These are phyloP conservation scores for Pangasianodon hypophthalmus DNA, from an alignment of 2,113 vertebrate genomes.

Conservation along the genomic window DNA sequence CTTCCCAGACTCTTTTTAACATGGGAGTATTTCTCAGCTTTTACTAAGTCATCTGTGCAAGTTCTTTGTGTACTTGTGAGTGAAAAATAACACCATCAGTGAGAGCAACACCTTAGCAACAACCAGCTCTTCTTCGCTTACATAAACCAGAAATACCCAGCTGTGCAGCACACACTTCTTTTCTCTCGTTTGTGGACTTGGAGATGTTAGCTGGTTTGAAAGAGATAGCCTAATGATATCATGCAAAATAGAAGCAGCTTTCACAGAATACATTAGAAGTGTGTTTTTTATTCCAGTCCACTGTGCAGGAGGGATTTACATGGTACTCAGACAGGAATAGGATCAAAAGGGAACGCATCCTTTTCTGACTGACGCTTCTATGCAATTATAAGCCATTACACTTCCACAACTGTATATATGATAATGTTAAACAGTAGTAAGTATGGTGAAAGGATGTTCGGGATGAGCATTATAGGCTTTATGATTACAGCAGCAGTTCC, in stretches of 20 bases:
- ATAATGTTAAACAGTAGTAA: not conserved
- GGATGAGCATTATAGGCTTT: not conserved
- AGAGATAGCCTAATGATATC: not conserved
- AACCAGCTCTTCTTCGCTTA: slow-evolving; percentile 11
- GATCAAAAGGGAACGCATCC: not conserved
- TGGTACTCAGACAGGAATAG: not conserved
- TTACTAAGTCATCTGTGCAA: slow-evolving; percentile 16
- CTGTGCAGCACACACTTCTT: not conserved
- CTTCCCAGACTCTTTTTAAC: slow-evolving; percentile 15
- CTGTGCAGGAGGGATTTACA: not conserved
- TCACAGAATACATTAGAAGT: not conserved
- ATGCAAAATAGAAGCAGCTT: not conserved
- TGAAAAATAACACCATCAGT: slow-evolving; percentile 27
- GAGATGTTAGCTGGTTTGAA: not conserved
- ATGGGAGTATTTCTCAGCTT: slow-evolving; percentile 22
- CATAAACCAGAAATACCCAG: slow-evolving; percentile 4
- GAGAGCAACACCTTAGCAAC: slow-evolving; percentile 25
- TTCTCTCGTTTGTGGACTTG: not conserved
- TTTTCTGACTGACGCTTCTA: not conserved
- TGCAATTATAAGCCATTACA: not conserved
- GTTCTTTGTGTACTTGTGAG: slow-evolving; percentile 30
- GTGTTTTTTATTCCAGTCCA: not conserved
- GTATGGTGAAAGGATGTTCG: not conserved
- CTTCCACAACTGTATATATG: not conserved
- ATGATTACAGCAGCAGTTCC: not conserved